Conservation (phyloP, 2,797 vertebrate genomes). For the Iguana delicatissima region DNA sequence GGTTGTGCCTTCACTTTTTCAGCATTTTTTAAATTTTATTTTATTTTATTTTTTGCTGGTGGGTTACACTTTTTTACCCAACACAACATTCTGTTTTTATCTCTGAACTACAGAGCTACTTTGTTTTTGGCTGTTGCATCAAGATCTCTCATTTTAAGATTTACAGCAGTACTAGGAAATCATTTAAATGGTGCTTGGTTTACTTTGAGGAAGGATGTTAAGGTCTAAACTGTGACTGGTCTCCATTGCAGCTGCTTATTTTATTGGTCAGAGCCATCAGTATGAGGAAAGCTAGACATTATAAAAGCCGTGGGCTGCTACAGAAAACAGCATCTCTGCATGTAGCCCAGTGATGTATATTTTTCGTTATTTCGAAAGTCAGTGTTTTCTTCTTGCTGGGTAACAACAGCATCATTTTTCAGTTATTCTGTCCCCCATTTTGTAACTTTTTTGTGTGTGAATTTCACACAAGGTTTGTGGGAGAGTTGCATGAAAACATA, state of each 20-base stretch:
- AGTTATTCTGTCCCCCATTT: too few relatives aligned
- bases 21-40: neutral
- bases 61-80: slow-evolving; percentile 1
- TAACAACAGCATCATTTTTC: too few relatives aligned
- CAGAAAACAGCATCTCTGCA: neutral
- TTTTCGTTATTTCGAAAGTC: neutral
- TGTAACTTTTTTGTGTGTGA: too few relatives aligned
- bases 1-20: neutral
- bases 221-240: neutral
- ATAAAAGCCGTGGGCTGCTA: neutral
- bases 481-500: too few relatives aligned
- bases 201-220: neutral
- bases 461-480: too few relatives aligned
- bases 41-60: neutral
- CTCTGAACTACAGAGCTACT: too few relatives aligned
- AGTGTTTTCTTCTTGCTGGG: too few relatives aligned
- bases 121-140: too few relatives aligned
- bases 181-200: neutral
- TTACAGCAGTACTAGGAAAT: too few relatives aligned
- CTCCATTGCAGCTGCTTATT: slow-evolving; percentile 15
- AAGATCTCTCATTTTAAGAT: too few relatives aligned
- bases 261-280: neutral
- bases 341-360: neutral
- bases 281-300: neutral
- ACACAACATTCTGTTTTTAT: neutral